Percentiles rank a stretch among this genome's conserved stretches.
Evolutionary conservation across 2,113 vertebrate species (phyloP).

Genomic region (Oreochromis tanganicae): DNA sequence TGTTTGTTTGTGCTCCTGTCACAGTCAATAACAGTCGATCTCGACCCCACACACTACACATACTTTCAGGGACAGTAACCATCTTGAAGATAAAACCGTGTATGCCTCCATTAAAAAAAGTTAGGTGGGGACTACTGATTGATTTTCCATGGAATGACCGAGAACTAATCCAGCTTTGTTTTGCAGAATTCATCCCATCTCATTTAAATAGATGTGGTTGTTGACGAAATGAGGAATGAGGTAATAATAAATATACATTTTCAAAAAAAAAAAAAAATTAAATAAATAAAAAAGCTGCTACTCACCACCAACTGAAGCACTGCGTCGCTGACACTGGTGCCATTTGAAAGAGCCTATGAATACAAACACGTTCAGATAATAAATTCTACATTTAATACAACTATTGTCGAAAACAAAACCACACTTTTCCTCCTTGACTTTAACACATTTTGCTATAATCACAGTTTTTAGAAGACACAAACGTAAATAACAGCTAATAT

Average conservation of each 20-base stretch:
- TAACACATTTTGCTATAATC: rapidly evolving
- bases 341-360: conserved; percentile 64
- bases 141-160: neutral
- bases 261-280: rapidly evolving
- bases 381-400: neutral
- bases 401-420: neutral
- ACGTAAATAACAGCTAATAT: neutral
- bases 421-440: neutral
- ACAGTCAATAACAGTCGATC: neutral
- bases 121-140: rapidly evolving
- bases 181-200: neutral
- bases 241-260: neutral
- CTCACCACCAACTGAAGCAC: conserved; percentile 74
- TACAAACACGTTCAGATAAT: neutral
- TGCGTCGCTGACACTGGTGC: conserved; percentile 40
- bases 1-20: neutral
- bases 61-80: neutral
- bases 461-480: neutral
- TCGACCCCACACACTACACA: neutral
- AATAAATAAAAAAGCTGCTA: neutral
- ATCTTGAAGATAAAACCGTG: too few species aligned
- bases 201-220: neutral
- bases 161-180: neutral
- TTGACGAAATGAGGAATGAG: neutral
- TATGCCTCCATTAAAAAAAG: neutral